Base-by-base conservation (phyloP, 1,140 invertebrate species). In the Littorina saxatilis region DNA sequence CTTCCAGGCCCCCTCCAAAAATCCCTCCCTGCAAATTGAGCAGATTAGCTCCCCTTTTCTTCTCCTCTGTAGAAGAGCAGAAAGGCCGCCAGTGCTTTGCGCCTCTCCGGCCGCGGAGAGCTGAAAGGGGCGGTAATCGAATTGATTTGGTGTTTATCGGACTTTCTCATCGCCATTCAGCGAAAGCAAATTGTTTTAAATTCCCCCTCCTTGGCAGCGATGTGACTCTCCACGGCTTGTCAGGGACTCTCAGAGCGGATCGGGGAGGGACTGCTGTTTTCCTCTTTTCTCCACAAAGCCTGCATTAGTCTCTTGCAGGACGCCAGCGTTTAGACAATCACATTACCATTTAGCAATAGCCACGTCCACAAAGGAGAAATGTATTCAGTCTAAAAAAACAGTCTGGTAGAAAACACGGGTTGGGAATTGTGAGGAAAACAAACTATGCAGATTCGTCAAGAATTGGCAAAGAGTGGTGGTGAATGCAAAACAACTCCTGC, bases 331-430 rank as follows among this genome's bases (percentile, higher is more conserved):
- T 82, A 82, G 61, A 76, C 74, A 82, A 82, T 82, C 74, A 58
- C 63, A 82, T 82, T 82, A 82, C 61, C 80, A 82, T 82, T 82
- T 82, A 82, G 74, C 63, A 76, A 68, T 82, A 70, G 55, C 47
- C 35, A 13, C 37, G 47, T 3, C 80, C 17, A 74, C 58, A 82
- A 78, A 82, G n/a, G 52, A 47, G 74, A 40, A 78, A 78, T 78
- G 40, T 55, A 55, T 40, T 78, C 75, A 73, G 70, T 43, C 37
- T 80, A 47, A 35, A 23, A n/a, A 63, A 73, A 73, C 47, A 32
- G 63, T 70, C 40, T 72, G 20, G 47, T n/a, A 47, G 66, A n/a
- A 40, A 79, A 39, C 58, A 32, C 61, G 47, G n/a, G 23, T 43
- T 23, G 58, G 23, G 52, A 79, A 55, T 50, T 50, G 17, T 47